Evolutionary conservation across 2,888 invertebrate genomes (phyloP).

Genomic region (Drosophila vallismaia): DNA sequence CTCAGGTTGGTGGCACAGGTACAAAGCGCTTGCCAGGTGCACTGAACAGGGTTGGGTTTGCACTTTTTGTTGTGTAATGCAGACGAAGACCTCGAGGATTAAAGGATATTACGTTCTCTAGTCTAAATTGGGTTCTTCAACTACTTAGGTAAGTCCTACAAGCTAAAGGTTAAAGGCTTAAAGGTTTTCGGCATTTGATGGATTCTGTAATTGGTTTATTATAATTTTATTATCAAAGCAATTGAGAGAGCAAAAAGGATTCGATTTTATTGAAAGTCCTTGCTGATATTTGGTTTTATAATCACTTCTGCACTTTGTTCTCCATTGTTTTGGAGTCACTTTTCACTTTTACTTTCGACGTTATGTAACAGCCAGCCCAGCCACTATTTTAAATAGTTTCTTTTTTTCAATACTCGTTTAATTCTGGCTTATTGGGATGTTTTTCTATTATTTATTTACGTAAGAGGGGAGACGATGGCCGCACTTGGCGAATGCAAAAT

Average conservation of each 20-base stretch:
- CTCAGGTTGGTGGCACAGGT: slow-evolving; percentile 33
- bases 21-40: slow-evolving; percentile 4
- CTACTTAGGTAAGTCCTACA: slow-evolving; percentile 7
- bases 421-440: neutral
- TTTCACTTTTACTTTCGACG: slow-evolving; percentile 51
- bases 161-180: slow-evolving; percentile 14
- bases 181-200: neutral
- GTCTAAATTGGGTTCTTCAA: slow-evolving; percentile 1
- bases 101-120: slow-evolving; percentile 12
- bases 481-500: slow-evolving; percentile 15
- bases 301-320: slow-evolving; percentile 62
- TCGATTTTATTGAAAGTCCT: neutral
- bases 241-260: no score
- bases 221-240: neutral
- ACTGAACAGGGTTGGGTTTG: slow-evolving; percentile 20
- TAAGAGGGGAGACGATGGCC: slow-evolving; percentile 50
- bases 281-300: slow-evolving; percentile 53
- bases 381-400: slow-evolving; percentile 8
- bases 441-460: slow-evolving; percentile 59
- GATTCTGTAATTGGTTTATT: neutral
- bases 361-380: slow-evolving; percentile 57
- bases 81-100: slow-evolving; percentile 33
- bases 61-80: slow-evolving; percentile 38
- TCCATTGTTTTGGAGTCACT: slow-evolving; percentile 39
- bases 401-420: neutral